Evolutionary conservation across 1,140 invertebrate genomes (phyloP).

Genomic region (Octopus sinensis): DNA sequence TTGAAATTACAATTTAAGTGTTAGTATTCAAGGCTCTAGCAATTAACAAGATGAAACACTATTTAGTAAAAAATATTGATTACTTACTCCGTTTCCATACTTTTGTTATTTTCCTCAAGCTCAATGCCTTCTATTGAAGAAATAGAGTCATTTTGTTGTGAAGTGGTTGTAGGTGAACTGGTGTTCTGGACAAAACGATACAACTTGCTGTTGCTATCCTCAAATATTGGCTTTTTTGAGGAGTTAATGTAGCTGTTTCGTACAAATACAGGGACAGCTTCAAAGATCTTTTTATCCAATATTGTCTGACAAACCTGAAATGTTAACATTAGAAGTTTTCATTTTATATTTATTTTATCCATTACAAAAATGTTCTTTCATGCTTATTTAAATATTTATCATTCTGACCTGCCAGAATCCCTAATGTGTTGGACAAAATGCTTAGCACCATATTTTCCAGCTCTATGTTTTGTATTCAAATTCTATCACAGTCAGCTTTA

Average conservation of each 20-base stretch:
- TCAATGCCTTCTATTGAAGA: constrained; percentile 14
- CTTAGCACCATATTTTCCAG: no score
- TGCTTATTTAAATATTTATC: no score
- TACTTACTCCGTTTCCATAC: constrained; percentile 6
- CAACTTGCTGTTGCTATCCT: constrained; percentile 50
- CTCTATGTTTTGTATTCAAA: no score
- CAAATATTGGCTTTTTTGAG: constrained; percentile 40
- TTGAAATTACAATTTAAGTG: no score
- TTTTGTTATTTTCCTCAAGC: constrained; percentile 13
- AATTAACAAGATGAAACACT: no score
- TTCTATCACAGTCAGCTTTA: no score
- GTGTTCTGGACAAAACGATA: constrained; percentile 43
- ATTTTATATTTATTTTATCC: no score
- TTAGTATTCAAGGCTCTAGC: no score
- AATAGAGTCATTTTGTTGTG: constrained; percentile 8
- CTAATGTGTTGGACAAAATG: no score
- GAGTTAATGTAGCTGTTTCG: constrained; percentile 17
- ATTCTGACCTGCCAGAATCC: no score
- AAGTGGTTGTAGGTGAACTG: neutral
- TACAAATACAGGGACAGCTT: constrained; percentile 34
- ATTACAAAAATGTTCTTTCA: no score
- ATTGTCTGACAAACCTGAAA: constrained; percentile 54
- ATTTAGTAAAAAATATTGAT: no score
- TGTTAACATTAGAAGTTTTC: neutral
- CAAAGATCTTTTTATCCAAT: constrained; percentile 51